A percentile compares a stretch with the other conserved stretches of the same genome.
phyloP scores from a whole-genome alignment of 2,797 vertebrate species.

The Darevskia nairensis region DNA sequence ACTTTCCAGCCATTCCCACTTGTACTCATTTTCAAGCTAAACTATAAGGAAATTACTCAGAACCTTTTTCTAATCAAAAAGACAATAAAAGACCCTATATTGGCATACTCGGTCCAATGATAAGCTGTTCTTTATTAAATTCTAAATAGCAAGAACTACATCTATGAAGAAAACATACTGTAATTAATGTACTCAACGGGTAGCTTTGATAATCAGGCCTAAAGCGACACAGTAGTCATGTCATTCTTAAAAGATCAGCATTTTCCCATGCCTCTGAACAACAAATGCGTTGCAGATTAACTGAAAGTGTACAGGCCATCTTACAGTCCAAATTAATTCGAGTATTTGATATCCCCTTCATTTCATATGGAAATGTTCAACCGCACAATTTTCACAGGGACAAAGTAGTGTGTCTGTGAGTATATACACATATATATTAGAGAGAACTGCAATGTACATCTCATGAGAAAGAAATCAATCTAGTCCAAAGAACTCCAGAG shows the following conservation, averaged over 20 bases:
- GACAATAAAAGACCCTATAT: constrained; percentile 69
- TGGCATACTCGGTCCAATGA: constrained; percentile 55
- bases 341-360: constrained; percentile 80
- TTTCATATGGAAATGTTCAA: constrained; percentile 81
- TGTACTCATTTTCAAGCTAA: constrained; percentile 67
- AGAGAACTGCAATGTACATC: constrained; percentile 76
- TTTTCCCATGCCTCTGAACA: constrained; percentile 78
- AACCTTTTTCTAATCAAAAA: constrained; percentile 69
- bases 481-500: constrained; percentile 71
- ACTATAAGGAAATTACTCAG: constrained; percentile 64
- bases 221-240: constrained; percentile 73
- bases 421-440: constrained; percentile 66
- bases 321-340: constrained; percentile 76
- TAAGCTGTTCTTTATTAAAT: constrained; percentile 71
- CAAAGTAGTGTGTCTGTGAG: constrained; percentile 64
- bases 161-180: constrained; percentile 71
- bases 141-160: constrained; percentile 74
- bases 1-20: constrained; percentile 50
- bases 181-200: constrained; percentile 75
- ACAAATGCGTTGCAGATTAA: constrained; percentile 74
- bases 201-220: constrained; percentile 74
- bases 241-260: constrained; percentile 74
- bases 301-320: constrained; percentile 69
- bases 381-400: constrained; percentile 77
- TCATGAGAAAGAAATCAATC: constrained; percentile 80